Evolutionary conservation across 2,888 invertebrate genomes (phyloP), one percentile per base, ranked within the genome.

Genomic region (Camptogramma bilineatum): DNA sequence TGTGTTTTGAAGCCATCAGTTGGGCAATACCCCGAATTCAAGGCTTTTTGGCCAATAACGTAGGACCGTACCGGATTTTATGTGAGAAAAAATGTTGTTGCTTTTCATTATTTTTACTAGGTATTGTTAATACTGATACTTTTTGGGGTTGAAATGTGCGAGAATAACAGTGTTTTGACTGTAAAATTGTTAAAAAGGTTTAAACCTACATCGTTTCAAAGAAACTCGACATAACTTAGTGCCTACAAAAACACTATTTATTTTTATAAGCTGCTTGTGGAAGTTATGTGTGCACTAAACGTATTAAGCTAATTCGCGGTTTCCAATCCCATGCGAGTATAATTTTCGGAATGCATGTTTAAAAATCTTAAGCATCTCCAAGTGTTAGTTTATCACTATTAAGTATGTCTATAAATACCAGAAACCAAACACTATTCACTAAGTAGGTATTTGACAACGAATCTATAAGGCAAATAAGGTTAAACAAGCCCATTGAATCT

Each of bases 41-140:
- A 68, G 72, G 72, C 70, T 68, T 58, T 72, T 66, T 53, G 48
- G 44, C 47, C 59, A 46, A 54, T 70, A 67, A 67, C 51, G 56
- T 48, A 48, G 52, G 39, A 58, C 57, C 68, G 58, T 70, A 48
- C 64, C 48, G 13, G 61, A 72, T 62, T 56, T 62, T 56, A 64
- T 62, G 70, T 70, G 69, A 64, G 68, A 70, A 68, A 66, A 44
- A 59, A 59, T 44, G 44, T n/a, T 44, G 34, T 51, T 59, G 57
- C 59, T 64, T 61, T 62, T 60, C 44, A 18, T 39, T 18, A 44
- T 44, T 50, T 18, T 55, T 8, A 44, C 16, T 7, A 44, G 16
- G 16, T 44, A 16, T 16, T 44, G 16, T 42, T 42, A 10, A 10
- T 34, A 42, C 34, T n/a, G 42, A 7, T 42, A 42, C 16, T 39